Base-by-base conservation (phyloP, 2,113 vertebrate genomes). In the Callopanchax toddi region DNA sequence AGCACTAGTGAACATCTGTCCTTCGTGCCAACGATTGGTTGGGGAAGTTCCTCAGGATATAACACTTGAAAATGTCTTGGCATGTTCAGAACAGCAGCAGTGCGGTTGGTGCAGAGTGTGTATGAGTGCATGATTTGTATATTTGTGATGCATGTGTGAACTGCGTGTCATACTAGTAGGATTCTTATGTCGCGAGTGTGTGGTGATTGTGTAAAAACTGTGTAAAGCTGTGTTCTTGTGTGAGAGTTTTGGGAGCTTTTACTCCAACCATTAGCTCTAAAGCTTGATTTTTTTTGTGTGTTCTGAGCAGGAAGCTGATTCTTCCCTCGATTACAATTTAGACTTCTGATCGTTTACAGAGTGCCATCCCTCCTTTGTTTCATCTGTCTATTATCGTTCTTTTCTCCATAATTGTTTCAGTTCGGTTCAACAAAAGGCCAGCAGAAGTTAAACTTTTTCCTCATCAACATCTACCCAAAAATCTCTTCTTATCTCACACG, bases 251-350 rank as follows among this genome's bases (percentile, higher is more conserved):
- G 94, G 93, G 91, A 94, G 92, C 93, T 92, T 91, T 94, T 95
- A 96, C 91, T 93, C 92, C 91, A 88, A 84, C 94, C 94, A 95
- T 97, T 97, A 96, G 93, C 93, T 94, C 91, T 88, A 90, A 93
- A 93, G 90, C 17, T 20, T 20, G 17, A 84, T 93, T 94, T 93
- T 82, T 95, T n/a, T 32, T 32, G n/a, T n/a, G n/a, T n/a, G n/a
- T 32, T 95, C 92, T 92, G 94, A 92, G 93, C 94, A 91, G 93
- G 85, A 89, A 92, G 93, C 93, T 96, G 93, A 97, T 99, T 95
- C 95, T 94, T 95, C 95, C 95, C 96, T 91, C 93, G 96, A 94
- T 95, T 95, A 92, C 94, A 88, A 92, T 97, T 98, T 93, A 91
- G 94, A 94, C 93, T 82, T 93, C 91, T 92, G 93, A 70, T 81